phyloP scores from a whole-genome alignment of 2,888 invertebrate species.

The Caenorhabditis sulstoni region DNA sequence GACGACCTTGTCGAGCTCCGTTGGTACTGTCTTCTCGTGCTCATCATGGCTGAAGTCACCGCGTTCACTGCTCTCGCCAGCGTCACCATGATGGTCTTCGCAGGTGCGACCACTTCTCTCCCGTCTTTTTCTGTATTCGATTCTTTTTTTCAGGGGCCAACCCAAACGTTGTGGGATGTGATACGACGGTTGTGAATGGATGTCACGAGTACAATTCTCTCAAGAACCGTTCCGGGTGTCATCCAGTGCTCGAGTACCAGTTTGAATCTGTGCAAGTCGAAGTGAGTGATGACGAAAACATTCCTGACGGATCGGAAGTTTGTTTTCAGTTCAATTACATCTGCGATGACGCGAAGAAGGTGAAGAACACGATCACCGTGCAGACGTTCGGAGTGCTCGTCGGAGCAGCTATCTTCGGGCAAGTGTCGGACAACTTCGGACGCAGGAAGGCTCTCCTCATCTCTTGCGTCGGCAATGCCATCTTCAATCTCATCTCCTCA shows the following conservation, averaged over 20 bases:
- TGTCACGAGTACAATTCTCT: conserved; percentile 30
- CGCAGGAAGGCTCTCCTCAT: conserved; percentile 62
- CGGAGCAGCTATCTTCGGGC: conserved; percentile 74
- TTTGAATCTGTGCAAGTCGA: conserved; percentile 61
- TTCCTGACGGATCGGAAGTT: neutral
- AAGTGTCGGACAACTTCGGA: conserved; percentile 72
- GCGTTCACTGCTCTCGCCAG: conserved; percentile 55
- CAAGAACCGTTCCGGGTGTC: conserved; percentile 40
- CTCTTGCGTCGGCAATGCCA: conserved; percentile 51
- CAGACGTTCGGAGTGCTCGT: conserved; percentile 74
- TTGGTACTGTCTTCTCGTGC: conserved; percentile 54
- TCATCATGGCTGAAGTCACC: conserved; percentile 53
- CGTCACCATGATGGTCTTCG: conserved; percentile 59
- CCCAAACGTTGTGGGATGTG: conserved; percentile 54
- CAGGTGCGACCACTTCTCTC: conserved; percentile 15
- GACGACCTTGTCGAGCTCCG: conserved; percentile 54
- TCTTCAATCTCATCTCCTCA: conserved; percentile 44
- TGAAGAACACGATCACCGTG: conserved; percentile 68
- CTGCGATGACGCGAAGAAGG: conserved; percentile 63
- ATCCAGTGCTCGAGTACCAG: conserved; percentile 51
- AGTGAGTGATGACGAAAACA: conserved; percentile 28
- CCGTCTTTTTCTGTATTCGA: too few relatives aligned
- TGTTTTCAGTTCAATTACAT: conserved; percentile 65
- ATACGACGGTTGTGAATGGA: conserved; percentile 3
- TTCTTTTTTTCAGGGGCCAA: conserved; percentile 37